Evolutionary conservation across 23 tunicate species (phyloP).

Genomic region (Corella eumyota): DNA sequence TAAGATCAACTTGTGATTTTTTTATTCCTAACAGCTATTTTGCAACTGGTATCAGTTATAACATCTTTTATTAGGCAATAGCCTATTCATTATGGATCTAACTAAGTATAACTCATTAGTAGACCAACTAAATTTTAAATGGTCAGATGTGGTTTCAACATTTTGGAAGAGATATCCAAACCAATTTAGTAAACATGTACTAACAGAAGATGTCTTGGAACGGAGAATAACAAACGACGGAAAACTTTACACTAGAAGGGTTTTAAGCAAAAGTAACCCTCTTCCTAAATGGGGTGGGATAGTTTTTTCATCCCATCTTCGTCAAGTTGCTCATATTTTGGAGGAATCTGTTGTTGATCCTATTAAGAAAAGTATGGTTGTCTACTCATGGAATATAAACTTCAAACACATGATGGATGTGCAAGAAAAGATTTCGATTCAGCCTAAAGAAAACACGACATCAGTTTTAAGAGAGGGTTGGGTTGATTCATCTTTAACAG

Average conservation of each 20-base stretch:
- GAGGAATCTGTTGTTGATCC: conserved; percentile 75
- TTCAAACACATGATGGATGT: conserved; percentile 37
- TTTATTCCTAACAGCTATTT: too few species aligned
- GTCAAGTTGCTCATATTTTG: conserved; percentile 18
- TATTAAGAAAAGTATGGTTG: conserved; percentile 16
- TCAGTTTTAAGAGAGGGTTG: conserved; percentile 44
- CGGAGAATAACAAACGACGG: conserved; percentile 21
- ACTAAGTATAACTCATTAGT: conserved; percentile 27
- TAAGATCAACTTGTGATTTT: too few species aligned
- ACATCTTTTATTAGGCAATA: too few species aligned
- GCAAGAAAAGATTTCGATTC: too few species aligned
- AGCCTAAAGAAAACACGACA: conserved; percentile 10
- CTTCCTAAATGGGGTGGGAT: conserved; percentile 60
- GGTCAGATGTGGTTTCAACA: conserved; percentile 53
- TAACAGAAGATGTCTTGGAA: conserved; percentile 66
- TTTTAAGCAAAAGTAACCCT: conserved; percentile 63
- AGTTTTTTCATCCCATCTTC: conserved; percentile 41
- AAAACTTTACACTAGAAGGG: conserved; percentile 46
- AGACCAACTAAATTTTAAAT: conserved; percentile 35
- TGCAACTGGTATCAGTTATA: too few species aligned
- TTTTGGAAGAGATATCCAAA: conserved; percentile 94
- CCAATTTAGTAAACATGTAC: conserved; percentile 48
- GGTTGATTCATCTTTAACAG: conserved; percentile 62
- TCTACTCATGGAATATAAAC: conserved; percentile 70
- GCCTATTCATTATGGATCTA: too few species aligned